Percentiles rank a stretch among this genome's conserved stretches.
phyloP scores from a whole-genome alignment of 37 sponge, comb jelly and placozoan species.

The Petrosia ficiformis region DNA sequence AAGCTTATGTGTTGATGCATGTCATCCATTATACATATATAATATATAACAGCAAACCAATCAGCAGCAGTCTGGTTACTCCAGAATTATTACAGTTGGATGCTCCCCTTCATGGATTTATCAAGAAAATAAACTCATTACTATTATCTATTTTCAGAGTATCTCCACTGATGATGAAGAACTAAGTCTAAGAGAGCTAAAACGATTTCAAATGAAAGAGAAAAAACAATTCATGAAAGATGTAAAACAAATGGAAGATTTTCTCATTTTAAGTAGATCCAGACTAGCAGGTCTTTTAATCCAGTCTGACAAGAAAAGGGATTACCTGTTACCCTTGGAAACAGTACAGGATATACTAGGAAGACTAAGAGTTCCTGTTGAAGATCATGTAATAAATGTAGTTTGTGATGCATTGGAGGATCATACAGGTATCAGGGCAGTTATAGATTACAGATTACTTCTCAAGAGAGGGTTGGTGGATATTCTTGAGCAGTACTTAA shows the following conservation, averaged over 20 bases:
- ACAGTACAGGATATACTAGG: neutral
- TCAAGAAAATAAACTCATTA: too few relatives aligned
- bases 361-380: neutral
- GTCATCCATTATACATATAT: too few relatives aligned
- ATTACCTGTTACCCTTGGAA: slow-evolving; percentile 2
- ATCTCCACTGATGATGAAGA: neutral
- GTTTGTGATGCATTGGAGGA: neutral
- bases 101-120: too few relatives aligned
- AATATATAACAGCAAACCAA: too few relatives aligned
- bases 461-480: neutral
- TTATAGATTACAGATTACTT: slow-evolving; percentile 18
- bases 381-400: neutral
- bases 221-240: slow-evolving; percentile 9
- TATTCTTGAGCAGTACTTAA: slow-evolving; percentile 5
- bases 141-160: too few relatives aligned
- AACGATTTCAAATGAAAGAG: neutral
- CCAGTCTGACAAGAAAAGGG: neutral
- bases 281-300: slow-evolving; percentile 10
- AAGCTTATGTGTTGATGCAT: too few relatives aligned
- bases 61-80: too few relatives aligned
- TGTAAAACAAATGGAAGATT: neutral
- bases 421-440: neutral
- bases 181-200: neutral
- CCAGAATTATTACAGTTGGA: too few relatives aligned
- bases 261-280: neutral